A percentile compares a stretch with the other conserved stretches of the same genome.
These are phyloP conservation scores for Hycleus phaleratus DNA, from an alignment of 1,140 invertebrate species.

Conservation along the genomic window DNA sequence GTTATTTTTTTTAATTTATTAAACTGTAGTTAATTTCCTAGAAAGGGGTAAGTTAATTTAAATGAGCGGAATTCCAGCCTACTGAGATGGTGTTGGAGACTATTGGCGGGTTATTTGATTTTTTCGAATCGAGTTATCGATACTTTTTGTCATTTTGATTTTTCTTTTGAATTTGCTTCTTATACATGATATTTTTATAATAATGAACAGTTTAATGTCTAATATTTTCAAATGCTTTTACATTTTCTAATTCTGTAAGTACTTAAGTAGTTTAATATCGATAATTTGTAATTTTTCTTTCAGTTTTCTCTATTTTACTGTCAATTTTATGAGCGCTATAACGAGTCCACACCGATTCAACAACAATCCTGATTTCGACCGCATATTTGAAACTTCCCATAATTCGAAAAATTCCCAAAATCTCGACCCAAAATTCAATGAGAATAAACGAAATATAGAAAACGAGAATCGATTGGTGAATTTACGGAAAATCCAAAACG, in stretches of 20 bases:
- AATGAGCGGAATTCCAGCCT: too few species aligned
- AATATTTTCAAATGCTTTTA: slow-evolving; percentile 6
- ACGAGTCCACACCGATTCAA: background rate
- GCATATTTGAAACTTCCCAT: background rate
- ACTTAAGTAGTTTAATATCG: background rate
- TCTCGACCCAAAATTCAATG: background rate
- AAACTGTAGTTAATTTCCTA: too few species aligned
- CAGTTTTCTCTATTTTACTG: slow-evolving; percentile 3
- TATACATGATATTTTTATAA: slow-evolving; percentile 3
- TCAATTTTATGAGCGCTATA: background rate
- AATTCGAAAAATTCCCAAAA: background rate
- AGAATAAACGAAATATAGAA: background rate
- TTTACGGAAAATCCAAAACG: too few species aligned
- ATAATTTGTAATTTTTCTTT: slow-evolving; percentile 1
- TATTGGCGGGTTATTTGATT: too few species aligned
- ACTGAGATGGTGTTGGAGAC: too few species aligned
- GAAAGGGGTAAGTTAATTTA: too few species aligned
- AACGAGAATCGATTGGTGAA: too few species aligned
- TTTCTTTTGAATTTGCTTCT: background rate
- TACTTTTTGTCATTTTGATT: slow-evolving; percentile 7
- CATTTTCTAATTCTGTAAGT: slow-evolving; percentile 5
- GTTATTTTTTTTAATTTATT: too few species aligned
- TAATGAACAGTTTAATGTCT: slow-evolving; percentile 7
- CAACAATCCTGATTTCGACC: background rate
- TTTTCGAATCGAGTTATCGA: too few species aligned